Conservation (phyloP, 2,797 vertebrate genomes). For the Enteromius unitaeniatus region DNA sequence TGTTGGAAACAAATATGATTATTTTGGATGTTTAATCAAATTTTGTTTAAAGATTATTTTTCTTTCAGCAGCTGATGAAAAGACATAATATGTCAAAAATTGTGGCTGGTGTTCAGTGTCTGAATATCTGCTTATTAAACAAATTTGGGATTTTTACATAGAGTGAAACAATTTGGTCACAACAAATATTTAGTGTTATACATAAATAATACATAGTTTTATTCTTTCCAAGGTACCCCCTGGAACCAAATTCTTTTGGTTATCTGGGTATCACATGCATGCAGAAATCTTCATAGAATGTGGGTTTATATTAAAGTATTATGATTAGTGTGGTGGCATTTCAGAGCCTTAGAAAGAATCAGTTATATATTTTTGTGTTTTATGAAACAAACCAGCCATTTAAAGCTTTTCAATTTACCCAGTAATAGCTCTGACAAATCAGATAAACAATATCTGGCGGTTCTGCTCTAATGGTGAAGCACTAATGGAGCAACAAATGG, state of each 20-base stretch:
- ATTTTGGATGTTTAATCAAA: background rate
- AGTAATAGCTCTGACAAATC: conserved; percentile 25
- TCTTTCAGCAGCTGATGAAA: background rate
- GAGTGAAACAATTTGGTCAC: background rate
- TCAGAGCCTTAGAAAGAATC: background rate
- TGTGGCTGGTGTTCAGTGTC: background rate
- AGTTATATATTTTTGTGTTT: background rate
- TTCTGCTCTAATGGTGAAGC: conserved; percentile 19
- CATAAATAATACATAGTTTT: background rate
- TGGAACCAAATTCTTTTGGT: background rate
- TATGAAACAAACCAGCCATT: background rate
- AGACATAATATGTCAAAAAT: too few species aligned
- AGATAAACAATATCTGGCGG: conserved; percentile 5
- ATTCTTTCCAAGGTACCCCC: background rate
- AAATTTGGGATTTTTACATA: background rate
- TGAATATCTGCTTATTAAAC: background rate
- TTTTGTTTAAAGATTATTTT: background rate
- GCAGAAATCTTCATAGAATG: background rate
- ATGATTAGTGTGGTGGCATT: background rate
- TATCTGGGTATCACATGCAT: background rate
- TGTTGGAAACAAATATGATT: background rate
- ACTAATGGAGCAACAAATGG: conserved; percentile 36
- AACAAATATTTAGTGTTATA: too few species aligned
- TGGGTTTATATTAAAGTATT: background rate
- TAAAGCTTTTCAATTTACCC: conserved; percentile 18